Base-by-base conservation (phyloP, 1,140 invertebrate species). In the Drosophila gunungcola region DNA sequence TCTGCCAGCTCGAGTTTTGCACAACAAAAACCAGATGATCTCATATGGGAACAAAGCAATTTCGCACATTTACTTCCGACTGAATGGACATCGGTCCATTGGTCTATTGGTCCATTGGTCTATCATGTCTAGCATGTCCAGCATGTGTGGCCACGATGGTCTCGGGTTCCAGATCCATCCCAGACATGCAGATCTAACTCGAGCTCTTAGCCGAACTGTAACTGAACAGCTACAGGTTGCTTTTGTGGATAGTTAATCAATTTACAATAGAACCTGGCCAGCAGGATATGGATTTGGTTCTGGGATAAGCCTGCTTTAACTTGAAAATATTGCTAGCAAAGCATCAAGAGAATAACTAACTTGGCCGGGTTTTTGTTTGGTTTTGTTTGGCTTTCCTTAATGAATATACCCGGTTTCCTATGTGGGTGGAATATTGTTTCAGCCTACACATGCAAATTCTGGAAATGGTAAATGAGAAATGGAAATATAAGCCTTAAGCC, bases 221-320 rank as follows among this genome's bases (percentile, higher is more conserved):
- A 88, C 84, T 88, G 84, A 88, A 89, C 84, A 88, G 38, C 67
- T 42, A 70, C 76, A 73, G 76, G 65, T 70, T 70, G 63, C 64
- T 39, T 32, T 86, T 86, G 65, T 74, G 54, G 63, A 62, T 69
- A 51, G 36, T 76, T 88, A 88, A 88, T 88, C 84, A 88, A 88
- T 78, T 84, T 54, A 88, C 85, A 88, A 88, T 80, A 45, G 77
- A 5, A 6, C 29, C 5, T 7, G 29, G 39, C 34, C 56, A 61
- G 43, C 73, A 65, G 60, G 36, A 41, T 13, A 62, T 11, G 52
- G 46, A 78, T 42, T 61, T 49, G 56, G 36, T 41, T 36, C 21
- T 43, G 53, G 81, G 82, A 80, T 88, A 89, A 88, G 84, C 84
- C 84, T 68, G 73, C 80, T 88, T 89, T 88, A 88, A 88, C 84